Conservation (phyloP, 2,113 vertebrate genomes). For the Sinosuthora webbiana region DNA sequence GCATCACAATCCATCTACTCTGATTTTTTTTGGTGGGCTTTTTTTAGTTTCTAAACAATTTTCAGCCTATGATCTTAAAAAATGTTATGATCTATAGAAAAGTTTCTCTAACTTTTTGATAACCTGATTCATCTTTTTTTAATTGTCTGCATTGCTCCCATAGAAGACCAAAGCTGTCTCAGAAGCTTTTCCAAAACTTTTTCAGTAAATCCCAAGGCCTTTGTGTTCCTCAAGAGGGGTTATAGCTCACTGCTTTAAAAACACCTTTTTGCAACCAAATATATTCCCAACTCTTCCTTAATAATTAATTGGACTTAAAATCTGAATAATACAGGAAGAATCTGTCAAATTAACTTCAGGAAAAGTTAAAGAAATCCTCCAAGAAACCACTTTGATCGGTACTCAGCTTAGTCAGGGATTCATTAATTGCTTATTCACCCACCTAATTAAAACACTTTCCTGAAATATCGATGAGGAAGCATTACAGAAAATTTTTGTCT, state of each 20-base stretch:
- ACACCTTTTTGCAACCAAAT: neutral
- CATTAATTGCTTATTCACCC: neutral
- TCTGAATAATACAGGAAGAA: neutral
- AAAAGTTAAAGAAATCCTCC: neutral
- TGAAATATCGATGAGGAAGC: neutral
- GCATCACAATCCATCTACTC: neutral
- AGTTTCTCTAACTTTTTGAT: neutral
- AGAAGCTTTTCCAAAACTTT: neutral
- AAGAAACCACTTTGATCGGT: neutral
- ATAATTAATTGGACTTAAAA: neutral
- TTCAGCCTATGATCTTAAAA: neutral
- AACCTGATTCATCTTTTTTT: neutral
- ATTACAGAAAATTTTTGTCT: neutral
- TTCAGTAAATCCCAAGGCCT: neutral
- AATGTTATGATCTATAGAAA: neutral
- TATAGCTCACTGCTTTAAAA: neutral
- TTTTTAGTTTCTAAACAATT: neutral
- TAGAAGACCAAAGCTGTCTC: neutral
- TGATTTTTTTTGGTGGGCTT: neutral
- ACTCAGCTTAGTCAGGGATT: neutral
- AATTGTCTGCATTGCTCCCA: neutral
- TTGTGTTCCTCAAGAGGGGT: neutral
- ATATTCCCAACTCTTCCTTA: neutral
- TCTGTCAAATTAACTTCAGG: neutral
- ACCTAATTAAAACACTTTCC: neutral